Evolutionary conservation across 2,113 vertebrate genomes (phyloP), one percentile per base, ranked within the genome.

Genomic region (Epinephelus cyanopodus): DNA sequence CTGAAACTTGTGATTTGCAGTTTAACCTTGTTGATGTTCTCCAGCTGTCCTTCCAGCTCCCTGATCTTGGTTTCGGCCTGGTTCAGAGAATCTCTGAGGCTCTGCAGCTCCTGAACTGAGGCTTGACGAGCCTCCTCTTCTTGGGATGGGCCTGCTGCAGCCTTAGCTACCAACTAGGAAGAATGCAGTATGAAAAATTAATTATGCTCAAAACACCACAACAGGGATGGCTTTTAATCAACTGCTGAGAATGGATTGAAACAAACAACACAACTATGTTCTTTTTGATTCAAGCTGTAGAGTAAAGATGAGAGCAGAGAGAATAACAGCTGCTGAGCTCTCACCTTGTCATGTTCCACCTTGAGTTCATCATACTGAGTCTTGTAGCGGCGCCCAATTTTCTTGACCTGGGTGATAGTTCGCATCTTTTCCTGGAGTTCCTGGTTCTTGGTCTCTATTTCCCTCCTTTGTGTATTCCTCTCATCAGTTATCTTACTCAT

Each of bases 301-400:
- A 53, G 33, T 17, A 2, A 66, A 66, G 23, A 53, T 0, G 19
- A 0, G 74, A 6, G 8, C 6, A 37, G 29, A 27, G n/a, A 66
- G 17, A 6, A 11, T 17, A 54, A 21, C 15, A 48, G 50, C 19
- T 74, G 29, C 25, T 4, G 56, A 73, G 23, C 45, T 52, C 27
- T 68, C 83, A 97, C 98, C 97, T 97, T 98, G 83, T 99, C 97
- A 23, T 99, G 96, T 17, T 96, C 94, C 56, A 95, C 94, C 89
- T 98, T 99, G 25, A 99, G 96, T 79, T 99, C 98, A 87, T 99
- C 98, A 74, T 98, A 99, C 0, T 99, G 98, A 42, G 96, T 98
- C 91, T 99, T 99, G 86, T 99, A 99, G 42, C 98, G 95, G 1
- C 98, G 96, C 5, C 97, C 98, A 3, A 99, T 98, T 94, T 98